phyloP scores from a whole-genome alignment of 1,140 invertebrate species.

The Drosophila ironensis region DNA sequence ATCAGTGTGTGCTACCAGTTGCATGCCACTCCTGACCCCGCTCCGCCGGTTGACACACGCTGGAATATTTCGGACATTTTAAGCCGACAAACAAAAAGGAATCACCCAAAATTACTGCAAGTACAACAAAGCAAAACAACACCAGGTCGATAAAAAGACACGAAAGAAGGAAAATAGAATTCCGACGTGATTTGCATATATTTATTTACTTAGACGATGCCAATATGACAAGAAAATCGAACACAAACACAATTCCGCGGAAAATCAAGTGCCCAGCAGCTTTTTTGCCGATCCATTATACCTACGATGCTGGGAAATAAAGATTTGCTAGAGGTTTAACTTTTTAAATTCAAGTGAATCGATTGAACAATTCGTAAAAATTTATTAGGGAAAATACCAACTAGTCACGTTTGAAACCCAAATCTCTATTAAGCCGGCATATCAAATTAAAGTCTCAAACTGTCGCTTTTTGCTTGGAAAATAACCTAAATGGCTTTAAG shows the following conservation, averaged over 20 bases:
- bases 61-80: constrained; percentile 31
- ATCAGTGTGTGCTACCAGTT: constrained; percentile 55
- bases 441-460: constrained; percentile 47
- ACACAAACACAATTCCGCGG: constrained; percentile 30
- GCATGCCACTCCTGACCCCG: constrained; percentile 36
- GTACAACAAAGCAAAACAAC: constrained; percentile 37
- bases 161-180: constrained; percentile 35
- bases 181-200: constrained; percentile 75
- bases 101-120: constrained; percentile 47
- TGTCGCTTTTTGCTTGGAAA: constrained; percentile 63
- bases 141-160: constrained; percentile 13
- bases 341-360: constrained; percentile 11
- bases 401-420: not conserved
- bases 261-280: constrained; percentile 3
- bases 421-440: not conserved
- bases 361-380: too few relatives aligned
- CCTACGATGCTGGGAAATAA: too few relatives aligned
- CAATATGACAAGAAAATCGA: constrained; percentile 21
- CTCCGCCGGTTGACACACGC: constrained; percentile 27
- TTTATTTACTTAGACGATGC: constrained; percentile 61
- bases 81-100: constrained; percentile 39
- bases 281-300: not conserved
- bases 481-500: constrained; percentile 41
- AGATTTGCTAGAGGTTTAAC: too few relatives aligned
- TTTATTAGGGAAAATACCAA: too few relatives aligned